Evolutionary conservation across 92 coral and sea anemone genomes (phyloP), one percentile per base, ranked within the genome.

Genomic region (Actinostola sp.): DNA sequence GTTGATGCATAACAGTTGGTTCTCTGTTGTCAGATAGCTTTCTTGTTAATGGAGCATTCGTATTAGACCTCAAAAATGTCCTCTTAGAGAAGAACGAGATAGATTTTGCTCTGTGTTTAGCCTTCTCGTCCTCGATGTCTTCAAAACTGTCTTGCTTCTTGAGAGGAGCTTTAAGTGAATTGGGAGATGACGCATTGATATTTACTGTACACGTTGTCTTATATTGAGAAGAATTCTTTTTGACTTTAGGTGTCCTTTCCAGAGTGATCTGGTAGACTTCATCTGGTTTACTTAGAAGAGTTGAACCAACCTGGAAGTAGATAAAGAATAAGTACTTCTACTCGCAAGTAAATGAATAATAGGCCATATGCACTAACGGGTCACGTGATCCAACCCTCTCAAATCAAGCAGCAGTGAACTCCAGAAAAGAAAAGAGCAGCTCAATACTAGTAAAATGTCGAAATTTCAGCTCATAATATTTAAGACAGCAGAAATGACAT

Each of bases 211-310:
- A 80, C 1, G 68, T 52, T 1, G 73, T 36, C 51, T 81, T 79
- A 12, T 52, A 33, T 30, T 21, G 42, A 36, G 42, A 4, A 36
- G 42, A 36, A 4, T 28, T 27, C 52, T 39, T 61, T 44, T 72
- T 51, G 17, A 35, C 42, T 17, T 56, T 63, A 0, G 80, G 66
- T 34, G 84, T 75, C 33, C 92, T 79, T 76, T 90, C 96, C 57
- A 90, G 21, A 10, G 96, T 90, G 59, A 90, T 79, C 34, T 86
- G 87, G 54, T 84, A 77, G 1, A 84, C 82, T 45, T 78, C 86
- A 0, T 78, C 75, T 14, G 96, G 89, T 38, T 45, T 78, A 50
- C 82, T 71, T 24, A 81, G 70, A 1, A 90, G 69, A 31, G 89
- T 51, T 41, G 87, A 53, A 24, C 86, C 86, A 61, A 81, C 91